A percentile compares a stretch with the other conserved stretches of the same genome.
Conservation (phyloP, 2,113 vertebrate genomes). For the Tinamus guttatus region DNA sequence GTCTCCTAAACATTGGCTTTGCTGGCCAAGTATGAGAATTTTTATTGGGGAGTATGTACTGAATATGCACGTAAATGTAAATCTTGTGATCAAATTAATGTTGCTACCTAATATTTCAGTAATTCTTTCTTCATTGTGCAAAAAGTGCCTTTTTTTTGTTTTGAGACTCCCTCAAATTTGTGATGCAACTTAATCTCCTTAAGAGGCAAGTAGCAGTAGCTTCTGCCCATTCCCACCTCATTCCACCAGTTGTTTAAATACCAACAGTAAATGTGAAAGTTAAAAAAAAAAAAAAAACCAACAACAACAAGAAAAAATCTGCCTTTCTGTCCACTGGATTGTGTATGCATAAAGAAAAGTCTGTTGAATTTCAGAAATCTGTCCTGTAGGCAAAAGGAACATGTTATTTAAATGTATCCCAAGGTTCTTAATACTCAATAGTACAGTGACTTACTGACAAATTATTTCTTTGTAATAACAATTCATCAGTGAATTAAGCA, state of each 20-base stretch:
- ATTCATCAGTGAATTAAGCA: neutral
- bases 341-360: neutral
- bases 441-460: too few species aligned
- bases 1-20: neutral
- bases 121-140: neutral
- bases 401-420: neutral
- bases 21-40: neutral
- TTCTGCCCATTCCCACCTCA: neutral
- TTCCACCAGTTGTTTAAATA: neutral
- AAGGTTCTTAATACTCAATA: rapidly evolving
- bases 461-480: too few species aligned
- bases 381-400: neutral
- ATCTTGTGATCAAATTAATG: neutral
- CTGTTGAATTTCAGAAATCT: neutral
- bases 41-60: neutral
- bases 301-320: neutral
- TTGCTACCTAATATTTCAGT: neutral
- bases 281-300: neutral
- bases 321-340: neutral
- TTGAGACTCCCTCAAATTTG: neutral
- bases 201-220: neutral
- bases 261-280: neutral
- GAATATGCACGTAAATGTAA: neutral
- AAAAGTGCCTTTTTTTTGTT: neutral
- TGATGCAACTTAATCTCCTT: neutral